phyloP scores from a whole-genome alignment of 2,113 vertebrate species.

The Chlorodrepanis virens region DNA sequence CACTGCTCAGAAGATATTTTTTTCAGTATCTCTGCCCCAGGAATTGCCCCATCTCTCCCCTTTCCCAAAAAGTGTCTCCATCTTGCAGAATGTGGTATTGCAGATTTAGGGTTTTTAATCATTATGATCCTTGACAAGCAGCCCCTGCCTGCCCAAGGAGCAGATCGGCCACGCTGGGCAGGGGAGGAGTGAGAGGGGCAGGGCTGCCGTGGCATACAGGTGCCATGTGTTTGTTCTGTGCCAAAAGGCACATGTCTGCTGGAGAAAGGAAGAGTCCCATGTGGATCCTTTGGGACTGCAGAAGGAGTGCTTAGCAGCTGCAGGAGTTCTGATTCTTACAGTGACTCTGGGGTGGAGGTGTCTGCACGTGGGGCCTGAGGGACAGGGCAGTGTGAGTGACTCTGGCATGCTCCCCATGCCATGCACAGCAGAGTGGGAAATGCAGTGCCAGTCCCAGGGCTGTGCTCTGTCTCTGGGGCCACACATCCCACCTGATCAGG shows the following conservation, averaged over 20 bases:
- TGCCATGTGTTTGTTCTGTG: background rate
- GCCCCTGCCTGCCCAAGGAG: background rate
- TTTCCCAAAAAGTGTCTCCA: background rate
- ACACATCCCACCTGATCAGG: background rate
- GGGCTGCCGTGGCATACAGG: background rate
- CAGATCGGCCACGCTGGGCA: background rate
- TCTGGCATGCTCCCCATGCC: fast-evolving
- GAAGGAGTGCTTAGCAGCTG: background rate
- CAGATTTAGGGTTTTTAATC: background rate
- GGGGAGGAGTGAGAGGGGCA: background rate
- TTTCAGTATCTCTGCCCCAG: background rate
- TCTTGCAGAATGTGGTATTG: background rate
- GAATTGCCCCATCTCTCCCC: background rate
- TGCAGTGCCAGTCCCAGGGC: fast-evolving
- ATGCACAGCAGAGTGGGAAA: background rate
- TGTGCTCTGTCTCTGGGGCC: background rate
- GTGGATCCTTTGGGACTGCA: background rate
- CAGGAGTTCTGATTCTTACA: background rate
- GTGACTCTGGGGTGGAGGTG: background rate
- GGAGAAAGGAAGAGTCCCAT: background rate
- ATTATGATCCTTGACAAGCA: background rate
- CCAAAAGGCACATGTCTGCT: background rate
- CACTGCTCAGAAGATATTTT: background rate
- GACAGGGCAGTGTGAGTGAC: background rate
- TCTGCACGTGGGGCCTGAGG: background rate